These are phyloP conservation scores for Hemiscyllium ocellatum DNA, from an alignment of 2,113 vertebrate species.

Conservation along the genomic window DNA sequence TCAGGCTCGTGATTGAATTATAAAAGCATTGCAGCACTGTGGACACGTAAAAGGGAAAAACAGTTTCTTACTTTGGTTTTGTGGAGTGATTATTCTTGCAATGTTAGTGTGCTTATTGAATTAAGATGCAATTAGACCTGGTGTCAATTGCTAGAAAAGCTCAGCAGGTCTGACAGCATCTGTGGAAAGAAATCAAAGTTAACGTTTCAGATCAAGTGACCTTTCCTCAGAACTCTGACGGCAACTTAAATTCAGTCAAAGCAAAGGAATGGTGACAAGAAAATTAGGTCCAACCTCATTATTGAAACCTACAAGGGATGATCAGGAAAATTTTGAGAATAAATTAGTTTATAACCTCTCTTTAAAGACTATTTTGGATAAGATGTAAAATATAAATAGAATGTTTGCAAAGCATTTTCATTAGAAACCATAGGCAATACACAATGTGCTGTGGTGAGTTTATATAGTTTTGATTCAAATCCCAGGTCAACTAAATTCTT, in stretches of 20 bases:
- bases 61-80: neutral
- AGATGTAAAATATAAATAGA: neutral
- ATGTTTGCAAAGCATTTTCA: neutral
- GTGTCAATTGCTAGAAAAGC: no score
- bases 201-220: no score
- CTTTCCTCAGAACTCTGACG: neutral
- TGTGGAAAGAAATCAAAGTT: no score
- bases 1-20: neutral
- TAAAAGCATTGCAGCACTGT: neutral
- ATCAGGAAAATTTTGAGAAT: neutral
- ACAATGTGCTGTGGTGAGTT: neutral
- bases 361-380: neutral
- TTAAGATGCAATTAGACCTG: neutral
- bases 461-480: neutral
- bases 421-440: neutral
- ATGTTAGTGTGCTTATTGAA: neutral
- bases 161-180: no score
- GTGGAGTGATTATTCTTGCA: neutral
- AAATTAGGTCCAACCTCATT: neutral
- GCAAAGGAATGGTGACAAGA: neutral
- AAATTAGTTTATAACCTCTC: neutral
- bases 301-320: neutral
- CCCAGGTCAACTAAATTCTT: neutral
- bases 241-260: neutral
- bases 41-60: neutral